Conservation (phyloP, 2,888 invertebrate species). For the Vandiemenella viatica region DNA sequence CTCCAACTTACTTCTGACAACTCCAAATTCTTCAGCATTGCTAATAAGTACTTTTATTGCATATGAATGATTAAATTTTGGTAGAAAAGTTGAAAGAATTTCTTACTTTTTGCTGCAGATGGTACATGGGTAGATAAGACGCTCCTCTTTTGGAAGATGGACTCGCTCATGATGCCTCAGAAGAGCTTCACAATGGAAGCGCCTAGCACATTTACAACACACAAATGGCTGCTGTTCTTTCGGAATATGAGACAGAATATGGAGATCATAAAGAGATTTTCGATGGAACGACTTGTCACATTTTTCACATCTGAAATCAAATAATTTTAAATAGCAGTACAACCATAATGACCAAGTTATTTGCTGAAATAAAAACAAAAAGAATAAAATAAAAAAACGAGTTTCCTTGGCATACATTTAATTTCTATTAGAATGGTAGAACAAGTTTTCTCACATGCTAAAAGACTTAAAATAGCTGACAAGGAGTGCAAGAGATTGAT, state of each 20-base stretch:
- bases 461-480: no score
- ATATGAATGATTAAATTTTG: no score
- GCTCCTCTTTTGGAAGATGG: slow-evolving; percentile 37
- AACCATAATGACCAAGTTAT: neutral
- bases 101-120: slow-evolving; percentile 38
- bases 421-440: no score
- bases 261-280: slow-evolving; percentile 32
- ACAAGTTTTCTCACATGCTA: no score
- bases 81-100: no score
- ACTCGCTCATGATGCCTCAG: slow-evolving; percentile 36
- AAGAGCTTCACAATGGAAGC: slow-evolving; percentile 34
- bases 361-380: neutral
- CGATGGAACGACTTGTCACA: slow-evolving; percentile 37
- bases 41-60: no score
- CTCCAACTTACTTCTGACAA: no score
- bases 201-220: slow-evolving; percentile 34
- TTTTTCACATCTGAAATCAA: slow-evolving; percentile 36
- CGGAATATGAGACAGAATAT: slow-evolving; percentile 37
- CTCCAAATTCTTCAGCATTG: no score
- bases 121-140: slow-evolving; percentile 36
- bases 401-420: no score
- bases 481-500: no score
- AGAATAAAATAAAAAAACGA: no score
- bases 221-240: slow-evolving; percentile 34
- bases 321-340: no score